Conservation (phyloP, 2,797 vertebrate genomes). For the Pipistrellus pipistrellus region DNA sequence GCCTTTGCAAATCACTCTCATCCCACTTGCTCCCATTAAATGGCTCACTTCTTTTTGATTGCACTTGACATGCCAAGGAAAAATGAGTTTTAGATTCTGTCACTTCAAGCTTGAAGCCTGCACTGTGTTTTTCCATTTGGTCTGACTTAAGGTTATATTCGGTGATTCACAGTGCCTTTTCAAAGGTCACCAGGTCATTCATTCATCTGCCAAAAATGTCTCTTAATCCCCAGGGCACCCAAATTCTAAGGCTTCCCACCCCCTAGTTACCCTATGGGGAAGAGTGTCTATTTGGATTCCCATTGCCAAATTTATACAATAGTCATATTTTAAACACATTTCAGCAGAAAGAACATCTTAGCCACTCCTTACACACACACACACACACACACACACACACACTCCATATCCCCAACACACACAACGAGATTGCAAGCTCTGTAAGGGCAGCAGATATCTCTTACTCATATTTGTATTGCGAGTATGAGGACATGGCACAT, state of each 20-base stretch:
- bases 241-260: neutral
- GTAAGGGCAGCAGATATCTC: neutral
- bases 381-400: neutral
- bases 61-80: neutral
- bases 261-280: neutral
- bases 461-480: neutral
- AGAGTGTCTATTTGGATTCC: neutral
- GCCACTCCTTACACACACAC: neutral
- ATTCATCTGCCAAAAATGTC: neutral
- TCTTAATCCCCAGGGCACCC: neutral
- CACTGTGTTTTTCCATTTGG: constrained; percentile 44
- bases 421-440: neutral
- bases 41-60: constrained; percentile 60
- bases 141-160: constrained; percentile 38
- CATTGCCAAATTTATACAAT: neutral
- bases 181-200: neutral
- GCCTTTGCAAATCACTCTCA: constrained; percentile 43
- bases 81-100: constrained; percentile 34
- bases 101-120: constrained; percentile 25
- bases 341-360: neutral
- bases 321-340: neutral
- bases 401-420: neutral
- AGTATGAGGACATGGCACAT: neutral
- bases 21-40: constrained; percentile 27
- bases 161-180: neutral